phyloP scores from a whole-genome alignment of 2,888 invertebrate genomes.

The Myopa testacea region DNA sequence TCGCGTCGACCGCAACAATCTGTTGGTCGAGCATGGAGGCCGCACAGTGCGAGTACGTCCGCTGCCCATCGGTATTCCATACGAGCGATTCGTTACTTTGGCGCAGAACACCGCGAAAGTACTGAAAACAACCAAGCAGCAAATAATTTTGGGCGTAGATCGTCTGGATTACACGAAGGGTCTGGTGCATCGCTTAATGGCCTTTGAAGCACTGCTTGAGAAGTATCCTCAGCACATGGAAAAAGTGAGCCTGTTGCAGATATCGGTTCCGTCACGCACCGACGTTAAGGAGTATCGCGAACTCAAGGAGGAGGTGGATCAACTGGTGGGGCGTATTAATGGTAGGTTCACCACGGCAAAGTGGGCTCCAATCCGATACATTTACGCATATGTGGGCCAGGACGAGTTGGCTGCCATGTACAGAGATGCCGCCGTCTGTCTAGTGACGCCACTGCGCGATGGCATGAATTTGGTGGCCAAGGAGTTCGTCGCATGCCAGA shows the following conservation, averaged over 20 bases:
- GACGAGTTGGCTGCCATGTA: conserved; percentile 89
- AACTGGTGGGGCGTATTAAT: conserved; percentile 85
- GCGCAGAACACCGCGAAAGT: conserved; percentile 79
- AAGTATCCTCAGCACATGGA: conserved; percentile 89
- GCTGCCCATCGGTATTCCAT: conserved; percentile 90
- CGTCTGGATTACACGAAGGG: conserved; percentile 93
- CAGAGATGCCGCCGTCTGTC: conserved; percentile 85
- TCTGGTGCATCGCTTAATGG: conserved; percentile 83
- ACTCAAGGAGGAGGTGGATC: conserved; percentile 90
- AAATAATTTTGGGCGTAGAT: conserved; percentile 89
- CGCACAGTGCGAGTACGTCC: conserved; percentile 86
- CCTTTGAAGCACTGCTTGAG: conserved; percentile 84
- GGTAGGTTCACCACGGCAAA: conserved; percentile 90
- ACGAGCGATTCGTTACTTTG: conserved; percentile 84
- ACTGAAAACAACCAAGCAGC: conserved; percentile 77
- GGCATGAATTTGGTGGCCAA: conserved; percentile 95
- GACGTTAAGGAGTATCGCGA: conserved; percentile 92
- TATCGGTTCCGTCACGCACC: conserved; percentile 88
- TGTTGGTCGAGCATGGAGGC: conserved; percentile 88
- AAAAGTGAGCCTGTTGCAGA: conserved; percentile 84
- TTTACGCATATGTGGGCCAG: conserved; percentile 89
- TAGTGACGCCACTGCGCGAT: conserved; percentile 88
- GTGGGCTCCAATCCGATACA: conserved; percentile 91
- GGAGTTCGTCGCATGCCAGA: conserved; percentile 93
- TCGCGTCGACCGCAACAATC: conserved; percentile 87